Percentiles rank a stretch among this genome's conserved stretches.
These are phyloP conservation scores for Pedicia rivosa DNA, from an alignment of 2,888 invertebrate genomes.

Conservation along the genomic window DNA sequence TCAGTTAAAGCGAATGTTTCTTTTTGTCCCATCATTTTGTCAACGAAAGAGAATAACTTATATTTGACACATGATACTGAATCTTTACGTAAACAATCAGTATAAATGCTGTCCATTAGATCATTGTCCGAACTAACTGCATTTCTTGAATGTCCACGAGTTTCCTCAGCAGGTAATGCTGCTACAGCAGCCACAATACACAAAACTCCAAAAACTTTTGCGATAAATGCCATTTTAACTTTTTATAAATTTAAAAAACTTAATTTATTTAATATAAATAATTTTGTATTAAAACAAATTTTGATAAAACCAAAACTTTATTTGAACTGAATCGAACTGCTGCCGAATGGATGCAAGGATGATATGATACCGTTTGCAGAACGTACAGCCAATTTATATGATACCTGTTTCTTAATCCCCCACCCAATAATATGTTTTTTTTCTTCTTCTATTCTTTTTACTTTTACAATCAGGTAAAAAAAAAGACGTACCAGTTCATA, in stretches of 20 bases:
- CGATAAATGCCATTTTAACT: slow-evolving; percentile 29
- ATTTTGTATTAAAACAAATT: slow-evolving; percentile 7
- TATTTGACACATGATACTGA: slow-evolving; percentile 74
- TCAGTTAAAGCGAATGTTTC: slow-evolving; percentile 66
- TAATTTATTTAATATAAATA: slow-evolving; percentile 5
- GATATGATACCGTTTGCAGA: slow-evolving; percentile 34
- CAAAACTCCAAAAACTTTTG: slow-evolving; percentile 35
- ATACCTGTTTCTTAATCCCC: slow-evolving; percentile 16
- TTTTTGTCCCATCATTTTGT: slow-evolving; percentile 67
- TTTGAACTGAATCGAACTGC: slow-evolving; percentile 17
- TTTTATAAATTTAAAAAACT: neutral
- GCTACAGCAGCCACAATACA: slow-evolving; percentile 38
- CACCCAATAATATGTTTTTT: slow-evolving; percentile 11
- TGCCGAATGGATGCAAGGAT: slow-evolving; percentile 32
- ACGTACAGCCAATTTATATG: slow-evolving; percentile 32
- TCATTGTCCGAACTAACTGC: slow-evolving; percentile 57
- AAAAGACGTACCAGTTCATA: no score
- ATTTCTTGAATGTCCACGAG: slow-evolving; percentile 38
- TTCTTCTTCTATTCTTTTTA: slow-evolving; percentile 10
- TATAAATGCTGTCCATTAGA: slow-evolving; percentile 57
- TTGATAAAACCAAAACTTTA: no score
- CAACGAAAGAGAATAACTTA: slow-evolving; percentile 73
- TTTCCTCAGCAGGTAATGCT: slow-evolving; percentile 56
- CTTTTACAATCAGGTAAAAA: no score
- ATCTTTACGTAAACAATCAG: slow-evolving; percentile 67